Evolutionary conservation across 2,888 invertebrate species (phyloP).

Genomic region (Eudasyphora cyanicolor): DNA sequence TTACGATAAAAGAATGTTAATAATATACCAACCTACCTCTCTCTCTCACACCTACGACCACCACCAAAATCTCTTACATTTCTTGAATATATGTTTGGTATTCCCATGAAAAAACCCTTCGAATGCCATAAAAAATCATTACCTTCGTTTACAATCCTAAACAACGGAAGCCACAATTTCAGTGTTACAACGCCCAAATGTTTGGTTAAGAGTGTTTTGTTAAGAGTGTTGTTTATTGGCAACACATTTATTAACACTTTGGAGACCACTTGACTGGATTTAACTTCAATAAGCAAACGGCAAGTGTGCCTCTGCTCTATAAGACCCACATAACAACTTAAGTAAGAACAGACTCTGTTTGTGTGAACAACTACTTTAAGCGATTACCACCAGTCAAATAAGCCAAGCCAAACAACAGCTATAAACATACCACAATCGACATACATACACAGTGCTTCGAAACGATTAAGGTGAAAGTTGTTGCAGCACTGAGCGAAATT

Average conservation of each 20-base stretch:
- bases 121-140: constrained; percentile 52
- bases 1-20: not conserved
- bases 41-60: no score
- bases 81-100: not conserved
- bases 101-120: constrained; percentile 21
- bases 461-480: no score
- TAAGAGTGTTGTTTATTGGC: not conserved
- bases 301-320: not conserved
- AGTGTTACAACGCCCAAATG: not conserved
- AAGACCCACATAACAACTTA: not conserved
- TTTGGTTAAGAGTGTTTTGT: not conserved
- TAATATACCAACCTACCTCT: not conserved
- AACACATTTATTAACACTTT: constrained; percentile 36
- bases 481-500: no score
- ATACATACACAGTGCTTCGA: no score
- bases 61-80: not conserved
- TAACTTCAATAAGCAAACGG: constrained; percentile 40
- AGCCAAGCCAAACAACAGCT: constrained; percentile 59
- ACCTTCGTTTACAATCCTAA: constrained; percentile 39
- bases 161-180: not conserved
- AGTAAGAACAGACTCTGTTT: constrained; percentile 25
- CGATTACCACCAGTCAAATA: constrained; percentile 15
- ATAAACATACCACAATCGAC: constrained; percentile 69
- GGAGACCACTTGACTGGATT: constrained; percentile 53
- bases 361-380: constrained; percentile 32